A percentile compares a stretch with the other conserved stretches of the same genome.
Evolutionary conservation across 1,140 invertebrate species (phyloP).

Genomic region (Drosophila novamexicana): DNA sequence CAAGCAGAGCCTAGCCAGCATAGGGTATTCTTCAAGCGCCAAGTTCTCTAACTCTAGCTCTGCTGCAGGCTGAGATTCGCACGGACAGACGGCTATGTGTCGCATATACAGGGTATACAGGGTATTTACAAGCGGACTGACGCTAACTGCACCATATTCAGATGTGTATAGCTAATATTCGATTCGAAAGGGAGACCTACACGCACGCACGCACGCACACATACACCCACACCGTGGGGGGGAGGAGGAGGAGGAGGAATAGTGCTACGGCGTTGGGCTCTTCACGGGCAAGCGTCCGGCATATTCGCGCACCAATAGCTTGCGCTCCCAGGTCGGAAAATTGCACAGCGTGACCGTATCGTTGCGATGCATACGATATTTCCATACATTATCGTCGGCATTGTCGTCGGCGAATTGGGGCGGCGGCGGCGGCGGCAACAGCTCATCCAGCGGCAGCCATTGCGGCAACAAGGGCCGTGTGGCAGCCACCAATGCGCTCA

Average conservation of each 20-base stretch:
- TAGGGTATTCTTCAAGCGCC: too few relatives aligned
- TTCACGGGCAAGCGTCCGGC: not conserved
- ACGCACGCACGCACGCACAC: not conserved
- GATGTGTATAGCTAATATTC: too few relatives aligned
- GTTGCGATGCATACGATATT: constrained; percentile 1
- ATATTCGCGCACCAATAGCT: constrained; percentile 3
- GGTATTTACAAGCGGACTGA: too few relatives aligned
- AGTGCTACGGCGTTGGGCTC: not conserved
- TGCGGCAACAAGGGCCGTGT: not conserved
- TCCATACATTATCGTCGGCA: not conserved
- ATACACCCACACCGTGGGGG: not conserved
- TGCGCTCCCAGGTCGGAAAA: not conserved
- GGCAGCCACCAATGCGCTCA: constrained; percentile 1
- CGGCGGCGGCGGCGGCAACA: constrained; percentile 13
- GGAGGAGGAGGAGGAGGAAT: too few relatives aligned
- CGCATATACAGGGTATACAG: too few relatives aligned
- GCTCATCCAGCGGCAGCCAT: constrained; percentile 7
- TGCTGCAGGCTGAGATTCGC: too few relatives aligned
- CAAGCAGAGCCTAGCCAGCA: too few relatives aligned
- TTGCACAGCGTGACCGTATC: constrained; percentile 10
- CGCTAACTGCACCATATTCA: too few relatives aligned
- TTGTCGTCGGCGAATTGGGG: constrained; percentile 9
- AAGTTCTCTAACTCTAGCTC: too few relatives aligned
- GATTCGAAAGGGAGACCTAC: not conserved
- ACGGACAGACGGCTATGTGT: too few relatives aligned